Evolutionary conservation across 2,797 vertebrate species (phyloP), one percentile per base, ranked within the genome.

Genomic region (Euphonia xanthogaster): DNA sequence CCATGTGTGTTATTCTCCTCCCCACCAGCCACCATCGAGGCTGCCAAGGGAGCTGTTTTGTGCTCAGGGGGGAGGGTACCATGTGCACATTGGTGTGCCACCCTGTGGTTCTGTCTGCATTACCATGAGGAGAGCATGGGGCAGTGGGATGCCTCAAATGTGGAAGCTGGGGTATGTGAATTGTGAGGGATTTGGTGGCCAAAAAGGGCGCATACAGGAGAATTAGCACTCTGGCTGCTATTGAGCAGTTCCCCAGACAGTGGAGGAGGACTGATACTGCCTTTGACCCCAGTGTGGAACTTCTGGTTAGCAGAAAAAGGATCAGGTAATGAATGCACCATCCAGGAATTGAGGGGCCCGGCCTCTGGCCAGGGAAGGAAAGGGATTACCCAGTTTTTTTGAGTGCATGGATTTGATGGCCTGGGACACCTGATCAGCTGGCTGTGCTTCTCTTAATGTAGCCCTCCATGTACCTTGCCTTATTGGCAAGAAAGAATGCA

Each of bases 121-220:
- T 4, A 51, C 33, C 40, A 5, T 0, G 0, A 74, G n/a, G 61
- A 45, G 13, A 44, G 37, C 5, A 1, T 14, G 51, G 55, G 20
- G 22, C 55, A 45, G 48, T 20, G 24, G 37, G 50, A 62, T 57
- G 23, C 55, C 51, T 86, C 1, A 8, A 67, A n/a, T 35, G 39
- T 78, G 25, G 44, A 58, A 70, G 62, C 45, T 71, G 54, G 16
- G 12, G 4, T 74, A 17, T 21, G 14, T 62, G 75, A 82, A 54
- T 11, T 76, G 47, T 0, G 0, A 50, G 63, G 35, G 47, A 47
- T 76, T 79, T 16, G 33, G 55, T 6, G 8, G 25, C 58, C 21
- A 27, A 9, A 57, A 86, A 61, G 14, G 7, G 22, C 14, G 24
- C 23, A 18, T 44, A 20, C 5, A 27, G 33, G 62, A 61, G 42